phyloP scores from a whole-genome alignment of 2,113 vertebrate species.

The Centropristis striata region DNA sequence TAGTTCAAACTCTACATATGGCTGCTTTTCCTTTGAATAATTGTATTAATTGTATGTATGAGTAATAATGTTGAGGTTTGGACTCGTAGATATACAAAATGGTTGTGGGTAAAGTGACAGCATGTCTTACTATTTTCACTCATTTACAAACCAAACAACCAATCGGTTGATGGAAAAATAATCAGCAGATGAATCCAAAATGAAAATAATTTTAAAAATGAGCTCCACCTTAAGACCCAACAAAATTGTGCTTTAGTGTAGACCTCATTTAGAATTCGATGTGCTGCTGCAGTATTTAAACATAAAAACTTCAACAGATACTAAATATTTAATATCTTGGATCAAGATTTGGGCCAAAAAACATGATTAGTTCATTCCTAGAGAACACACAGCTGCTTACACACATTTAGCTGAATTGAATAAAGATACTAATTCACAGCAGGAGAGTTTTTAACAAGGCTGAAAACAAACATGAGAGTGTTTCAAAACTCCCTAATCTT shows the following conservation, averaged over 20 bases:
- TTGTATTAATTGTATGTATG: too few species aligned
- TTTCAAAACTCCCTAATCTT: conserved; percentile 2
- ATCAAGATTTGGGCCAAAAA: not conserved
- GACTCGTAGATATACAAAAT: too few species aligned
- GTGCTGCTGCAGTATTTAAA: not conserved
- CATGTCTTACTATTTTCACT: too few species aligned
- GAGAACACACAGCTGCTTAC: conserved; percentile 8
- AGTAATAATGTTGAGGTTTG: too few species aligned
- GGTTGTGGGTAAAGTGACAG: too few species aligned
- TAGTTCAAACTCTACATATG: too few species aligned
- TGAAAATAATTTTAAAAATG: too few species aligned
- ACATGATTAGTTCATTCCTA: not conserved
- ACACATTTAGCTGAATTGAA: not conserved
- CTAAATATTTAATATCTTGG: conserved; percentile 7
- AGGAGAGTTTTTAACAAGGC: conserved; percentile 7
- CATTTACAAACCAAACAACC: too few species aligned
- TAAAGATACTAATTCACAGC: conserved; percentile 8
- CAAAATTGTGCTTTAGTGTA: not conserved
- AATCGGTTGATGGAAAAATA: too few species aligned
- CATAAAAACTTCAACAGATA: not conserved
- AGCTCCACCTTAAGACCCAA: too few species aligned
- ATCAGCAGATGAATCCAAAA: too few species aligned
- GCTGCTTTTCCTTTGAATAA: too few species aligned
- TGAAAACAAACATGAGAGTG: conserved; percentile 11
- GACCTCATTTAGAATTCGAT: not conserved